Percentiles rank a stretch among this genome's conserved stretches.
Evolutionary conservation across 2,888 invertebrate species (phyloP).

Genomic region (Temnothorax ravouxi): DNA sequence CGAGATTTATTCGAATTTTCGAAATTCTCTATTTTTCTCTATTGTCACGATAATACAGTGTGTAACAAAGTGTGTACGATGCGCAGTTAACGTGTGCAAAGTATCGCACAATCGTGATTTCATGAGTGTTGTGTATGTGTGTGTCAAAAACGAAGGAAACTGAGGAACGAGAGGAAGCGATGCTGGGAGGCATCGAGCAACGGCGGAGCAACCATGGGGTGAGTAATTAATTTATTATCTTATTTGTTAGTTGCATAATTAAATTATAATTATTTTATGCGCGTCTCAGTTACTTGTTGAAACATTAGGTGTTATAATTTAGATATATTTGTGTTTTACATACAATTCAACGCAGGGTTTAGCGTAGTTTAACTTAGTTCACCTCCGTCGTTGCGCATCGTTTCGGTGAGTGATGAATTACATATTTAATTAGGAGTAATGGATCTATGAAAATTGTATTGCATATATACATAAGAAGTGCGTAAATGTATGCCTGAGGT

Average conservation of each 20-base stretch:
- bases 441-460: not conserved
- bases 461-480: not conserved
- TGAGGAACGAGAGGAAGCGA: not conserved
- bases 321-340: constrained; percentile 2
- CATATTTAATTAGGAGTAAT: not conserved
- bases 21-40: not conserved
- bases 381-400: not conserved
- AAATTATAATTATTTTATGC: not conserved
- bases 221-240: not conserved
- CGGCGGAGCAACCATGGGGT: not conserved
- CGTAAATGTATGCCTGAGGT: not conserved
- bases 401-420: not conserved
- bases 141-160: not conserved
- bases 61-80: not conserved
- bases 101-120: not conserved
- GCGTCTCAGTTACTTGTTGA: not conserved
- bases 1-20: not conserved
- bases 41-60: not conserved
- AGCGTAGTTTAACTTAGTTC: not conserved
- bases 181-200: not conserved
- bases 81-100: too few relatives aligned
- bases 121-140: not conserved
- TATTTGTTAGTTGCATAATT: not conserved
- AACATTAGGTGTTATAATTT: not conserved
- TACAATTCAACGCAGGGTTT: not conserved